phyloP scores from a whole-genome alignment of 2,113 vertebrate species.

The Takifugu bimaculatus region DNA sequence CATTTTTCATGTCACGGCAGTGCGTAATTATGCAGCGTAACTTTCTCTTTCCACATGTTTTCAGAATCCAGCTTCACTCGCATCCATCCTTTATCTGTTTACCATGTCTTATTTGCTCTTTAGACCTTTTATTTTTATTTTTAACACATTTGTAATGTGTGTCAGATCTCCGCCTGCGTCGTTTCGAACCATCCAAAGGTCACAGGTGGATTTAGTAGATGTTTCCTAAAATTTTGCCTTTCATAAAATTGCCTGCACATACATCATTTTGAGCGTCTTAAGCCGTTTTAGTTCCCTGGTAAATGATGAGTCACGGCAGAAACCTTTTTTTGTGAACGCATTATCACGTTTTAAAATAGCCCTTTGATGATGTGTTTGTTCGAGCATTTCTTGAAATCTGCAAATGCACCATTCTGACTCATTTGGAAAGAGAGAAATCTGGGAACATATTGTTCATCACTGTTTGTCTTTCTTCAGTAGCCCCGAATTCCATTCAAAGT shows the following conservation, averaged over 20 bases:
- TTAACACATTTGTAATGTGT: slow-evolving; percentile 4
- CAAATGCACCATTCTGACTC: no score
- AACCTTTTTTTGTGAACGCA: no score
- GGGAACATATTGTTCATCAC: no score
- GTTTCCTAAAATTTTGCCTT: slow-evolving; percentile 2
- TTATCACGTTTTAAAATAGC: no score
- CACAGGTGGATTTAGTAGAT: slow-evolving; percentile 9
- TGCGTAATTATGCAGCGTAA: slow-evolving; percentile 1
- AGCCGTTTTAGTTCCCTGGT: slow-evolving; percentile 53
- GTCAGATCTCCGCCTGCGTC: background rate
- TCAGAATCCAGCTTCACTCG: slow-evolving; percentile 16
- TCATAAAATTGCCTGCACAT: slow-evolving; percentile 6
- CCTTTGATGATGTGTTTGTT: no score
- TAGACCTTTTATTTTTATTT: background rate
- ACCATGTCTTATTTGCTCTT: background rate
- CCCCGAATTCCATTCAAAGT: no score
- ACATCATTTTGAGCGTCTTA: slow-evolving; percentile 33
- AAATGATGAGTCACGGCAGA: slow-evolving; percentile 49
- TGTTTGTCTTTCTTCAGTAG: no score
- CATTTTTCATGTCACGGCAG: background rate
- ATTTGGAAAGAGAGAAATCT: no score
- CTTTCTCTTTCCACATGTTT: slow-evolving; percentile 39
- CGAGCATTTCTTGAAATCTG: no score
- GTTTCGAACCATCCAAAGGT: background rate
- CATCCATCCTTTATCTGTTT: slow-evolving; percentile 19